A percentile compares a stretch with the other conserved stretches of the same genome.
Conservation (phyloP, 2,113 vertebrate species). For the Pyxicephalus adspersus region DNA sequence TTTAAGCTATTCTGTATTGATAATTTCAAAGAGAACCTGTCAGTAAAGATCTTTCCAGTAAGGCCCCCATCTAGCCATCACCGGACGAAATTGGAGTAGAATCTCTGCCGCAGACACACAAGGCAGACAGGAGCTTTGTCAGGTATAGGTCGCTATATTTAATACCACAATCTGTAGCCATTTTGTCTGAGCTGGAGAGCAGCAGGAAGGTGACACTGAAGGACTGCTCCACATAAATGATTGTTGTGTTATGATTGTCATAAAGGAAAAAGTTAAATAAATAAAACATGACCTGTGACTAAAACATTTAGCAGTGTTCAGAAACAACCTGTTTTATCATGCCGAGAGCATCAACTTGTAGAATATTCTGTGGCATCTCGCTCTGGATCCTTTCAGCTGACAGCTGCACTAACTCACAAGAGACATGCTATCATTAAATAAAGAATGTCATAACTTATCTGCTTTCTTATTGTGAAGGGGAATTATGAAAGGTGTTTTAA, state of each 20-base stretch:
- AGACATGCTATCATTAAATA: constrained; percentile 5
- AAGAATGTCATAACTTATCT: not conserved
- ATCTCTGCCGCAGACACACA: not conserved
- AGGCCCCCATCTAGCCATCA: too few species aligned
- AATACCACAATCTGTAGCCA: not conserved
- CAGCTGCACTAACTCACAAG: constrained; percentile 8
- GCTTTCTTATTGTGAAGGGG: not conserved
- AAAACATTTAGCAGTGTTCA: not conserved
- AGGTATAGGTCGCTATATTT: not conserved
- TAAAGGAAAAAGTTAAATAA: not conserved
- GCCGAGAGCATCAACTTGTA: not conserved
- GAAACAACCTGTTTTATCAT: not conserved
- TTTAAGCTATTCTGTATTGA: too few species aligned
- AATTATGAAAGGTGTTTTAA: not conserved
- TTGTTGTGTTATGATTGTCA: too few species aligned
- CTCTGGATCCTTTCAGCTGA: not conserved
- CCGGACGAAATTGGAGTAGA: not conserved
- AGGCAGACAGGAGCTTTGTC: not conserved
- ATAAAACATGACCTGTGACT: not conserved
- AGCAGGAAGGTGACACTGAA: too few species aligned
- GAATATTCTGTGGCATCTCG: not conserved
- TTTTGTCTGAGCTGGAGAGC: not conserved
- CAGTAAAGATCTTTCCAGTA: too few species aligned
- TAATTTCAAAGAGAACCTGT: too few species aligned
- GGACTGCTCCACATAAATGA: too few species aligned